Base-by-base conservation (phyloP, 2,888 invertebrate species). In the Listrodromus nycthemerus region DNA sequence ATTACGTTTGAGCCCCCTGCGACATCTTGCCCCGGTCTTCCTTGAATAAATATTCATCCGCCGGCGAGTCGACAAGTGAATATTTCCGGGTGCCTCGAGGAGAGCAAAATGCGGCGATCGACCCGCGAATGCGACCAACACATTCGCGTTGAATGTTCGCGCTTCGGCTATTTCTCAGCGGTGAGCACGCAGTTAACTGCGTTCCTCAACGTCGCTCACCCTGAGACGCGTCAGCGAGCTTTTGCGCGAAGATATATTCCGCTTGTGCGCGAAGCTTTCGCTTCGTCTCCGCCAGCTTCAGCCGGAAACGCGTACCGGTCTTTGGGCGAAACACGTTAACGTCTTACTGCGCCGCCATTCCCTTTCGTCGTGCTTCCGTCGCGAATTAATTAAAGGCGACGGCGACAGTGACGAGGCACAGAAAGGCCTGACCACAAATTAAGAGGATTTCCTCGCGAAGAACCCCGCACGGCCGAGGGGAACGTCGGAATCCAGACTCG, bases 311-410 rank as follows among this genome's bases (percentile, higher is more conserved):
- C 61, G 67, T 63, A 27, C 55, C 33, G 27, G 13, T n/a, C 16
- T 27, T 27, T 30, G 19, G 50, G 71, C 63, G 67, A 61, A 45
- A 45, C 41, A 45, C 41, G 76, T 50, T 71, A 16, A 58, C 48
- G 69, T 70, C 74, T 74, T 74, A 70, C 63, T 50, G 74, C 58
- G 58, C 74, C 45, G 61, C 27, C 67, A 76, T 58, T 66, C 76
- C 37, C 50, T 41, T 19, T 7, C 50, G 33, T 52, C 24, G 48
- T 45, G 13, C 8, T 10, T 66, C 67, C 8, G 69, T 55, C 52
- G 16, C 19, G 55, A 84, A 63, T 83, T 82, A 63, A 83, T 75
- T 75, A 78, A 76, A 74, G 63, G 65, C 66, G 50, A 48, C 45
- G 69, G 70, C 66, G 50, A 61, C 45, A 74, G 74, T 66, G 82